Conservation (phyloP, 2,113 vertebrate genomes). For the Pholis gunnellus region DNA sequence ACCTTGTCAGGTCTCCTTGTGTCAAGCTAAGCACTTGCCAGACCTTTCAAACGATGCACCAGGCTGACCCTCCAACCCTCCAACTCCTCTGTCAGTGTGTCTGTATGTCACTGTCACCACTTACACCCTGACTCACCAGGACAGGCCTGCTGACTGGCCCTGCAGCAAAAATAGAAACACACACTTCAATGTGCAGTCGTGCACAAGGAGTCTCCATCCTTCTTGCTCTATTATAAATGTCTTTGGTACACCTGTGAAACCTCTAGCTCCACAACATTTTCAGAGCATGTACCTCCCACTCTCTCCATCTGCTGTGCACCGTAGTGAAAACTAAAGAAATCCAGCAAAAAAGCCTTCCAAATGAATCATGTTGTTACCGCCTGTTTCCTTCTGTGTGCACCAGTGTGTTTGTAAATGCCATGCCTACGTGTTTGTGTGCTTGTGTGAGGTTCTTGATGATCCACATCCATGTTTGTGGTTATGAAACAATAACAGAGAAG, state of each 20-base stretch:
- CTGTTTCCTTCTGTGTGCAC: slow-evolving; percentile 14
- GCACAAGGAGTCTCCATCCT: slow-evolving; percentile 7
- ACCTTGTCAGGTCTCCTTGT: slow-evolving; percentile 23
- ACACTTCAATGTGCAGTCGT: slow-evolving; percentile 14
- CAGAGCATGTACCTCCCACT: slow-evolving; percentile 44
- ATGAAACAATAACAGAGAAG: slow-evolving; percentile 41
- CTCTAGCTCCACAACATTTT: slow-evolving; percentile 41
- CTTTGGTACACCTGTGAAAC: slow-evolving; percentile 62
- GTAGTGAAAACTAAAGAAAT: slow-evolving; percentile 31
- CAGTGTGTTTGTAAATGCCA: not conserved
- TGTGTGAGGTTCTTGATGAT: slow-evolving; percentile 38
- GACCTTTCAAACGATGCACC: slow-evolving; percentile 49
- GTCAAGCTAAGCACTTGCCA: slow-evolving; percentile 49
- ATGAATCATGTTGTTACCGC: slow-evolving; percentile 48
- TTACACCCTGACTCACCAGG: slow-evolving; percentile 60
- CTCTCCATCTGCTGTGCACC: slow-evolving; percentile 56
- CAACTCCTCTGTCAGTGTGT: slow-evolving; percentile 63
- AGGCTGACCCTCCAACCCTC: slow-evolving; percentile 46
- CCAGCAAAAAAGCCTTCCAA: slow-evolving; percentile 32
- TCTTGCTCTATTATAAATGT: slow-evolving; percentile 39
- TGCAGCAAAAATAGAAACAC: slow-evolving; percentile 59
- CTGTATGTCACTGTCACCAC: slow-evolving; percentile 68
- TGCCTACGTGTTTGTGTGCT: not conserved
- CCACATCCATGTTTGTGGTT: slow-evolving; percentile 24
- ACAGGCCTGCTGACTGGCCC: slow-evolving; percentile 69